phyloP scores from a whole-genome alignment of 2,113 vertebrate genomes.

The Corythoichthys intestinalis region DNA sequence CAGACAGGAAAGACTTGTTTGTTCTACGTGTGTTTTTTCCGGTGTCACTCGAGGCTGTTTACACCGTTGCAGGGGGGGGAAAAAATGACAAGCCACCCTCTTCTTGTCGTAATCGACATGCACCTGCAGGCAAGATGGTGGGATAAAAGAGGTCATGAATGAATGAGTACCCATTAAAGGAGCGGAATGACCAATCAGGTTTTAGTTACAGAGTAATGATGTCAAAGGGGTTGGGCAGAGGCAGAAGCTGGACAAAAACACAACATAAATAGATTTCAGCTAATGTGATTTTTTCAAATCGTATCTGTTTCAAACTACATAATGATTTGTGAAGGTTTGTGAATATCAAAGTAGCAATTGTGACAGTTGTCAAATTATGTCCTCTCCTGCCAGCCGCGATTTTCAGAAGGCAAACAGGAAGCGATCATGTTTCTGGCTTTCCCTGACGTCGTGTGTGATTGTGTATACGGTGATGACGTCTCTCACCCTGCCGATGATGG shows the following conservation, averaged over 20 bases:
- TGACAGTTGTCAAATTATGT: not conserved
- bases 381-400: not conserved
- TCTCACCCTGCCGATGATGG: slow-evolving; percentile 92
- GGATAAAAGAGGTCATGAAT: slow-evolving; percentile 16
- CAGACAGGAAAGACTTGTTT: slow-evolving; percentile 10
- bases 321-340: slow-evolving; percentile 8
- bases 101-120: slow-evolving; percentile 58
- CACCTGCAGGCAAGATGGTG: slow-evolving; percentile 57
- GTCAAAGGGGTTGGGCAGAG: slow-evolving; percentile 12
- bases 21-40: slow-evolving; percentile 34
- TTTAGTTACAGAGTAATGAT: slow-evolving; percentile 29
- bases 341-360: not conserved
- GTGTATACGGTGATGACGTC: not conserved
- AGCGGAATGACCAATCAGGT: slow-evolving; percentile 8
- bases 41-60: slow-evolving; percentile 62
- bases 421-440: not conserved
- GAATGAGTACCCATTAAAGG: slow-evolving; percentile 9
- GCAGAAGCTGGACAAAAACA: not conserved
- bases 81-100: slow-evolving; percentile 35
- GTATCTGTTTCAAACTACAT: slow-evolving; percentile 29
- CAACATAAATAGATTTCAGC: slow-evolving; percentile 37
- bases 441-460: not conserved
- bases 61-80: slow-evolving; percentile 21
- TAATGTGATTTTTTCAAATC: slow-evolving; percentile 52
- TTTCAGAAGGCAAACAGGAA: not conserved